A percentile compares a stretch with the other conserved stretches of the same genome.
Conservation (phyloP, 2,113 vertebrate genomes). For the Tupaia tana region DNA sequence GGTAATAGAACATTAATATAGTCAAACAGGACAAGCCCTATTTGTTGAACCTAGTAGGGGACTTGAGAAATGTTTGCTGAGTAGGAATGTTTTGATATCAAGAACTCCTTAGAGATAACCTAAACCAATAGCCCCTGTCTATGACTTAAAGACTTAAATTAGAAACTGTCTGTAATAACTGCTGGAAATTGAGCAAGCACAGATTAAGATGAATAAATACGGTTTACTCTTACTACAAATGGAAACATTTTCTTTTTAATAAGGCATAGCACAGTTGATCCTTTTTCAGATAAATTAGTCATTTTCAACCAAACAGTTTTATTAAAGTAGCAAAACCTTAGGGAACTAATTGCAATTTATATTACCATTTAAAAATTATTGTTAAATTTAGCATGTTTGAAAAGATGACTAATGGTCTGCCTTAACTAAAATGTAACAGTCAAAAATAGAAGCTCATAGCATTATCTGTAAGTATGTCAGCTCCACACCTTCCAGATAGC, state of each 20-base stretch:
- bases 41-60: neutral
- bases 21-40: neutral
- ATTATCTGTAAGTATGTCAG: constrained; percentile 23
- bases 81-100: neutral
- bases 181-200: neutral
- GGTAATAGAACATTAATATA: neutral
- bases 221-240: constrained; percentile 70
- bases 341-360: constrained; percentile 65
- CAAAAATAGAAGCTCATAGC: neutral
- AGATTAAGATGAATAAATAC: constrained; percentile 53
- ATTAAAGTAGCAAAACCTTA: constrained; percentile 61
- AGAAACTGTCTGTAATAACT: constrained; percentile 44
- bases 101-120: constrained; percentile 18
- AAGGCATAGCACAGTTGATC: constrained; percentile 65
- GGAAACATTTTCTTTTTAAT: constrained; percentile 70
- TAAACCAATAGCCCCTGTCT: neutral
- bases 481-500: constrained; percentile 56
- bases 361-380: constrained; percentile 54
- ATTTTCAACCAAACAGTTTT: constrained; percentile 69
- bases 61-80: constrained; percentile 15
- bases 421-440: constrained; percentile 42
- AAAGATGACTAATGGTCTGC: neutral
- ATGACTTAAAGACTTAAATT: constrained; percentile 35
- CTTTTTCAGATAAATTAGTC: constrained; percentile 63
- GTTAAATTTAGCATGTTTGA: constrained; percentile 62